phyloP scores from a whole-genome alignment of 2,888 invertebrate species.

The Smittia aterrima region DNA sequence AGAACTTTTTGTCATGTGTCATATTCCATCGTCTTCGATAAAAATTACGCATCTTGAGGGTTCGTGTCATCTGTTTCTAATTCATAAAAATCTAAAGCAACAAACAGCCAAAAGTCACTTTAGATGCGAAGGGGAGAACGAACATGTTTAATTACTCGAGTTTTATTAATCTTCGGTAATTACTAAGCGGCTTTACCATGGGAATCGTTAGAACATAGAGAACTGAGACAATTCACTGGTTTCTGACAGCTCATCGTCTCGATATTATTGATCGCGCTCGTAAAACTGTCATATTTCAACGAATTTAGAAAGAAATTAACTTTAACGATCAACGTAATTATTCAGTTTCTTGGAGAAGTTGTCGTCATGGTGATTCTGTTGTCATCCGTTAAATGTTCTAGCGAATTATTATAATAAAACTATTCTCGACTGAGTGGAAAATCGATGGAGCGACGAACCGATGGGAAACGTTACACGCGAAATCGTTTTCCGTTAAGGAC shows the following conservation, averaged over 20 bases:
- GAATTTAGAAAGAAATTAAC: not conserved
- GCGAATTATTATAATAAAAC: not conserved
- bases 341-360: not conserved
- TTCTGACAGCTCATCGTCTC: not conserved
- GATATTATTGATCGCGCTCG: conserved; percentile 9
- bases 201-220: not conserved
- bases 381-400: not conserved
- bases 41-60: not conserved
- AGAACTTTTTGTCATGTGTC: conserved; percentile 9
- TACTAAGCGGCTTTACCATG: conserved; percentile 4
- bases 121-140: not conserved
- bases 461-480: not conserved
- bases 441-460: not conserved
- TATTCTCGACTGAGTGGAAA: not conserved
- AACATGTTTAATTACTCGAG: conserved; percentile 29
- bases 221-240: not conserved
- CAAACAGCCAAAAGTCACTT: conserved; percentile 23
- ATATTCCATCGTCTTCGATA: not conserved
- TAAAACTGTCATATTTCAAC: conserved; percentile 7
- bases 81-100: conserved; percentile 7
- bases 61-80: conserved; percentile 28
- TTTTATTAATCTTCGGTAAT: conserved; percentile 26
- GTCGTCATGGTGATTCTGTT: not conserved
- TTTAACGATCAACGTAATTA: not conserved
- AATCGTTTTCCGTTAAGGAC: not conserved